Evolutionary conservation across 2,113 vertebrate genomes (phyloP), one percentile per base, ranked within the genome.

Genomic region (Sitta europaea): DNA sequence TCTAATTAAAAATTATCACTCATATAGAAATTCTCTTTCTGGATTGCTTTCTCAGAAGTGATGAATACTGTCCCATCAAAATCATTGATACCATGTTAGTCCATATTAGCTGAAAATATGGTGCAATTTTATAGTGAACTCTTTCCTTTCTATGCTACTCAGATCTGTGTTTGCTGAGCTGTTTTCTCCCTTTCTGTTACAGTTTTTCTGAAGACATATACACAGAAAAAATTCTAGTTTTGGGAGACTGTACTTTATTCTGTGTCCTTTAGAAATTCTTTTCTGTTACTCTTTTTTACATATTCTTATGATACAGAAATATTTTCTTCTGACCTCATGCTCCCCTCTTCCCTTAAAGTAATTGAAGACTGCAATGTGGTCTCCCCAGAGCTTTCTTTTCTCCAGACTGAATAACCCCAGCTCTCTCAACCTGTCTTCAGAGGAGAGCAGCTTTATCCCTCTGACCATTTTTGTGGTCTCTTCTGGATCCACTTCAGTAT

Each of bases 191-290:
- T 61, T 62, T 66, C 36, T 78, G 19, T 25, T 61, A 54, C 22
- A 40, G 9, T 61, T 40, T 81, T 6, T 0, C 28, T 81, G 57
- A 84, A 76, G 33, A 62, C 20, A 21, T 54, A 63, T 23, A 23
- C 0, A 0, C 2, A 4, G 47, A 58, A 86, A 82, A 92, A 42
- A 2, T 5, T 71, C 22, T 24, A 25, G 5, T 68, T 16, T 38
- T 86, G n/a, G 54, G 20, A 75, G 13, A 42, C 6, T 75, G 20
- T 71, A 8, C 10, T 66, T 82, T 65, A 53, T 33, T 57, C 25
- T 25, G 9, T 61, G 24, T 21, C 11, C 3, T 67, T 45, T 53
- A 53, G 11, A 71, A 71, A 42, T 57, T 11, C 0, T 70, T 61
- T 83, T n/a, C 14, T 23, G 18, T 38, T 6, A 21, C 51, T 51